Conservation (phyloP, 2,113 vertebrate genomes). For the Colaptes auratus region DNA sequence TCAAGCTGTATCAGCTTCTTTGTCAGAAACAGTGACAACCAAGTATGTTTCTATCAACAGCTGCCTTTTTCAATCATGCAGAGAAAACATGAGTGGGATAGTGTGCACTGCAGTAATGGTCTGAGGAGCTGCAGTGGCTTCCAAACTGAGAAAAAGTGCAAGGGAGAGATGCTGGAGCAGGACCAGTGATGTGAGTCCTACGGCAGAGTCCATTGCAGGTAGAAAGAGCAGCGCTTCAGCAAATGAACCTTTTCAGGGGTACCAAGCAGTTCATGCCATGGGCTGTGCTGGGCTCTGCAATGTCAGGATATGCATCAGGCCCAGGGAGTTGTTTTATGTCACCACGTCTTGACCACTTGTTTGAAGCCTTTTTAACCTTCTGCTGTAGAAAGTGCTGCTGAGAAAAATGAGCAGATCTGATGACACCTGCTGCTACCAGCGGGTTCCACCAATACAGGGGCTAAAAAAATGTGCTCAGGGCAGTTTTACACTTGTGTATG, state of each 20-base stretch:
- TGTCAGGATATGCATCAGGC: background rate
- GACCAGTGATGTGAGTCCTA: background rate
- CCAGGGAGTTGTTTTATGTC: background rate
- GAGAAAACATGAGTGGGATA: background rate
- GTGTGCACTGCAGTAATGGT: background rate
- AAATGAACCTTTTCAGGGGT: background rate
- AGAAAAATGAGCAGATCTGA: background rate
- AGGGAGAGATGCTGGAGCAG: background rate
- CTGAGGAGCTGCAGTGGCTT: background rate
- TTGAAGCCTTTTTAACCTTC: conserved; percentile 6
- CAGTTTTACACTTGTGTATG: background rate
- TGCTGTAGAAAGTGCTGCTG: background rate
- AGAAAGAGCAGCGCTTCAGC: background rate
- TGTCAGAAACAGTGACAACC: background rate
- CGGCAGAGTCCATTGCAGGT: background rate
- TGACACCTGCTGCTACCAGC: background rate
- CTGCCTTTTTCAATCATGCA: conserved; percentile 38
- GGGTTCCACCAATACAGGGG: background rate
- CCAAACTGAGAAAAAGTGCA: background rate
- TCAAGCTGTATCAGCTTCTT: conserved; percentile 5
- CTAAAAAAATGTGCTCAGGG: background rate
- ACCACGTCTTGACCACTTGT: background rate
- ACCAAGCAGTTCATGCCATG: background rate
- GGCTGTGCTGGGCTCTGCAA: background rate
- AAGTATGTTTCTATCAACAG: conserved; percentile 2